Evolutionary conservation across 2,888 invertebrate genomes (phyloP).

Genomic region (Scotopteryx bipunctaria): DNA sequence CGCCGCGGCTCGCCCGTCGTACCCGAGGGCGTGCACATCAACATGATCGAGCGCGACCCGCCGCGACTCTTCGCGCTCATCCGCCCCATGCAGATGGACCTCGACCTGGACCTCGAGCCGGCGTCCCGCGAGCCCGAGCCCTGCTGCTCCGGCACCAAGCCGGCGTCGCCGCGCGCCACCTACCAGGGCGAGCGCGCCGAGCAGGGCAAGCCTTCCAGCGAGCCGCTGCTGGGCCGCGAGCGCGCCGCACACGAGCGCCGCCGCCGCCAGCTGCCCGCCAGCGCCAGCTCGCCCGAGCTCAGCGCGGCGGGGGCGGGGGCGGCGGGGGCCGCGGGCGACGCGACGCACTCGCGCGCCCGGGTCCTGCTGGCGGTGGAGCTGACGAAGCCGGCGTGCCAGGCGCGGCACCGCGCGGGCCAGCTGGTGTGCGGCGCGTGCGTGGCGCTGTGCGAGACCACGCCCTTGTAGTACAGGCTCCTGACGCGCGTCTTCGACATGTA

Average conservation of each 20-base stretch:
- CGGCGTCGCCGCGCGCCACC: slow-evolving; percentile 33
- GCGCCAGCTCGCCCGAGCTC: slow-evolving; percentile 78
- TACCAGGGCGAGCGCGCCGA: slow-evolving; percentile 39
- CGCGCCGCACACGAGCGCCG: slow-evolving; percentile 40
- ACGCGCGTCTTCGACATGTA: slow-evolving; percentile 79
- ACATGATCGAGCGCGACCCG: slow-evolving; percentile 83
- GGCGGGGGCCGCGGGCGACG: slow-evolving; percentile 34
- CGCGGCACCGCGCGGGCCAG: slow-evolving; percentile 51
- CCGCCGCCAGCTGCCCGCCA: slow-evolving; percentile 52
- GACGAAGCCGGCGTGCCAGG: slow-evolving; percentile 48
- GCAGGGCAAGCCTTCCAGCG: slow-evolving; percentile 65
- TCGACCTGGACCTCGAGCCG: slow-evolving; percentile 38
- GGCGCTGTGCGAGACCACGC: slow-evolving; percentile 54
- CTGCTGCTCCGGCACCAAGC: slow-evolving; percentile 50
- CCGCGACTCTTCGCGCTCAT: slow-evolving; percentile 69
- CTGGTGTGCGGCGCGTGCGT: slow-evolving; percentile 58
- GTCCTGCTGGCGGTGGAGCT: slow-evolving; percentile 75
- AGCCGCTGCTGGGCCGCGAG: slow-evolving; percentile 69
- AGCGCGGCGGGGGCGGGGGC: slow-evolving; percentile 46
- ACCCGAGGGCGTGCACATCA: slow-evolving; percentile 86
- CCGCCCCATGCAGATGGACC: slow-evolving; percentile 52
- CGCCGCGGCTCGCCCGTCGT: slow-evolving; percentile 70
- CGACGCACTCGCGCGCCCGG: slow-evolving; percentile 52
- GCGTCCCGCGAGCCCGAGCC: slow-evolving; percentile 43
- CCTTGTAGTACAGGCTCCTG: slow-evolving; percentile 77